Base-by-base conservation (phyloP, 2,888 invertebrate species). In the Calameuta filiformis region DNA sequence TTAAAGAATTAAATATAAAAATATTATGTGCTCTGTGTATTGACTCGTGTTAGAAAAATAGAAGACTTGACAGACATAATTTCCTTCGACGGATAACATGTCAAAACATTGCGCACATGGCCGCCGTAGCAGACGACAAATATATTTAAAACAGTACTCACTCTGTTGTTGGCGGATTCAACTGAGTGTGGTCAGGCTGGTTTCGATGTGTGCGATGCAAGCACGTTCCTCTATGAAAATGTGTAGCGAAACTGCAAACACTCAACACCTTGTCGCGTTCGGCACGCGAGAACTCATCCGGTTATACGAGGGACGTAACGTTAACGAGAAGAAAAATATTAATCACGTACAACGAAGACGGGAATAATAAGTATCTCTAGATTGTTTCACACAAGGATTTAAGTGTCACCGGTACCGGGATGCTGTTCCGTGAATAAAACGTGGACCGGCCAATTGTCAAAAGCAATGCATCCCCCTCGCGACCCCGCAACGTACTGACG, bases 401-500 rank as follows among this genome's bases (percentile, higher is more conserved):
- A 56, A 56, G 23, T 56, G 23, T 56, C 56, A 9, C 23, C 56
- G 56, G 56, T 56, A 56, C 23, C 23, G 56, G 2, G 56, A 56
- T 23, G 23, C 56, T 23, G 9, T 56, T 23, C 56, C 56, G 56
- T 56, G 56, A 56, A 23, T 56, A 56, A 56, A 56, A 56, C 56
- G 56, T 56, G 56, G 76, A 69, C 79, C 79, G 79, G 78, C 82
- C 78, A 82, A 74, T 74, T 35, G 74, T 33, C 37, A 74, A 35
- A 34, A 74, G 74, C 81, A 84, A 83, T 85, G 87, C 83, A 84
- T 84, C 82, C 83, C 87, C 89, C 88, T 89, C 89, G 87, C 90
- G 90, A 87, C 87, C 89, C 89, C 90, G 89, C 90, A 89, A 90
- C 89, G 87, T 88, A 91, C 91, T 91, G 91, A 89, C 86, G 89